phyloP scores from a whole-genome alignment of 2,888 invertebrate genomes.

The Boloria selene region DNA sequence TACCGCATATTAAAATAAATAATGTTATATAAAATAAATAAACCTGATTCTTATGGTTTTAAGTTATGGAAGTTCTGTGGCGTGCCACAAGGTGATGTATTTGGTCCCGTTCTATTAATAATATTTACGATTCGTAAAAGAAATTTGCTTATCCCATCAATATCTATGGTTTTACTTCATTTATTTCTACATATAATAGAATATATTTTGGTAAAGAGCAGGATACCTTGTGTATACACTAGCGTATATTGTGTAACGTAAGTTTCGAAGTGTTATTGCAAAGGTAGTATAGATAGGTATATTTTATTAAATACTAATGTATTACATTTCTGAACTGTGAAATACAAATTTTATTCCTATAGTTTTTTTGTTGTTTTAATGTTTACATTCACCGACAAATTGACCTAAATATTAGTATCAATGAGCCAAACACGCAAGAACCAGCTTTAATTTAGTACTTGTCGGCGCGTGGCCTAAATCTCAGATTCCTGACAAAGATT shows the following conservation, averaged over 20 bases:
- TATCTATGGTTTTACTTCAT: slow-evolving; percentile 18
- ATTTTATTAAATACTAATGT: slow-evolving; percentile 79
- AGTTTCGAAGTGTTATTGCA: slow-evolving; percentile 77
- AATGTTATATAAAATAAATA: neutral
- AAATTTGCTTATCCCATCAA: neutral
- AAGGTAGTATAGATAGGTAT: slow-evolving; percentile 73
- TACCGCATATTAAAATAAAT: neutral
- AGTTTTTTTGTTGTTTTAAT: slow-evolving; percentile 60
- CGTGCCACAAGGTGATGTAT: neutral
- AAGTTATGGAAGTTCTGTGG: neutral
- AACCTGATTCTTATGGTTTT: neutral
- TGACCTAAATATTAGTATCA: too few relatives aligned
- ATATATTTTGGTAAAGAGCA: slow-evolving; percentile 32
- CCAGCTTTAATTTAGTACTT: too few relatives aligned
- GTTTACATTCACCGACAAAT: neutral
- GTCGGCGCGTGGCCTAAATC: too few relatives aligned
- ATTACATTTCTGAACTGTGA: slow-evolving; percentile 71
- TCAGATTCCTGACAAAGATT: too few relatives aligned
- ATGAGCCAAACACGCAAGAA: too few relatives aligned
- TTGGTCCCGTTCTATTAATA: slow-evolving; percentile 1
- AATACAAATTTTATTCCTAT: slow-evolving; percentile 81
- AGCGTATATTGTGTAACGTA: slow-evolving; percentile 58
- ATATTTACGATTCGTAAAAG: too few relatives aligned
- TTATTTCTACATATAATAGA: slow-evolving; percentile 13
- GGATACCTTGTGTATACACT: slow-evolving; percentile 56